Evolutionary conservation across 2,888 invertebrate species (phyloP).

Genomic region (Epinotia brunnichana): DNA sequence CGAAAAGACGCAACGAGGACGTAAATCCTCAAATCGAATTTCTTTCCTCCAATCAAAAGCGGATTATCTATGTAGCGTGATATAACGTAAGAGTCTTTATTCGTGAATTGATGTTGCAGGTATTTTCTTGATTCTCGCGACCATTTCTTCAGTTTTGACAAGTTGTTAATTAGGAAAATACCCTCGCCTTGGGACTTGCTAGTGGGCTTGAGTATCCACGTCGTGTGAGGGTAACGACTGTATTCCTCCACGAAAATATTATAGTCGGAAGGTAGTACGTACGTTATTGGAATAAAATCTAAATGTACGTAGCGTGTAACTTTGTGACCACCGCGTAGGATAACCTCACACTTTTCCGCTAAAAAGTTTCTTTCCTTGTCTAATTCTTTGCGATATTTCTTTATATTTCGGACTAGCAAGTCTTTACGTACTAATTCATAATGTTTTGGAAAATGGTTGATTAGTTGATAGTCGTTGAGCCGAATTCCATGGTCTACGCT

Average conservation of each 20-base stretch:
- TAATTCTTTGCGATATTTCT: slow-evolving; percentile 92
- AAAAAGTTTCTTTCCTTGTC: slow-evolving; percentile 91
- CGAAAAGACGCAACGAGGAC: slow-evolving; percentile 96
- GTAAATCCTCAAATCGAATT: slow-evolving; percentile 96
- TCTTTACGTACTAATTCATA: slow-evolving; percentile 95
- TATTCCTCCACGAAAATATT: slow-evolving; percentile 96
- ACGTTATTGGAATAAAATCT: slow-evolving; percentile 95
- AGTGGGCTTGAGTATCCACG: slow-evolving; percentile 97
- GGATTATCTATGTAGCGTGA: slow-evolving; percentile 97
- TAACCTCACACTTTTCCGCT: slow-evolving; percentile 85
- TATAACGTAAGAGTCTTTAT: slow-evolving; percentile 95
- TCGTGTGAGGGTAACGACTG: slow-evolving; percentile 92
- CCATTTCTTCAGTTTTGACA: slow-evolving; percentile 92
- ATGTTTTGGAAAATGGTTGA: slow-evolving; percentile 96
- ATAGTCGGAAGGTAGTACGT: slow-evolving; percentile 94
- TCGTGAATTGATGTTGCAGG: slow-evolving; percentile 89
- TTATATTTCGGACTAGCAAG: slow-evolving; percentile 94
- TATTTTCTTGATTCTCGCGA: slow-evolving; percentile 89
- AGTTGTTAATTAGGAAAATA: slow-evolving; percentile 90
- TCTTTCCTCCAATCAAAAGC: slow-evolving; percentile 95
- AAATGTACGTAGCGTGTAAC: slow-evolving; percentile 87
- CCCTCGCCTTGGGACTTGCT: slow-evolving; percentile 93
- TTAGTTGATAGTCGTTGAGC: slow-evolving; percentile 92
- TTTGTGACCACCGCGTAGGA: slow-evolving; percentile 78
- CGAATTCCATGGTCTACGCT: slow-evolving; percentile 94